Percentiles rank a stretch among this genome's conserved stretches.
Conservation (phyloP, 2,888 invertebrate genomes). For the Lasioglossum oenotherae region DNA sequence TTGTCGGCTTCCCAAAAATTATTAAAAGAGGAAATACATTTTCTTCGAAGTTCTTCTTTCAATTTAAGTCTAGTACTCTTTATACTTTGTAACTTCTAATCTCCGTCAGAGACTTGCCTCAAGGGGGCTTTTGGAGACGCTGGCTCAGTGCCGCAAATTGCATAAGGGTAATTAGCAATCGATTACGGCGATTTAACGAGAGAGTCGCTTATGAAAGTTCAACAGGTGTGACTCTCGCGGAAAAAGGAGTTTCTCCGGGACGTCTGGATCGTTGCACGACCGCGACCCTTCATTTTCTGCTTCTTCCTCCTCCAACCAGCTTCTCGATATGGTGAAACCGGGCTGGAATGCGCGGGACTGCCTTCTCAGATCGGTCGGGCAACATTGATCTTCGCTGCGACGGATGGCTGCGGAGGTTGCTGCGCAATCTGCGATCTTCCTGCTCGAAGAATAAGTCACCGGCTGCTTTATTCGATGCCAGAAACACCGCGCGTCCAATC, state of each 20-base stretch:
- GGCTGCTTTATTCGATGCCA: not conserved
- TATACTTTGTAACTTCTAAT: not conserved
- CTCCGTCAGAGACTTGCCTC: not conserved
- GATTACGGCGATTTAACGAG: slow-evolving; percentile 26
- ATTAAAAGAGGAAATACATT: no score
- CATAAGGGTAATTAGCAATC: slow-evolving; percentile 1
- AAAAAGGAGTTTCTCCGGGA: slow-evolving; percentile 22
- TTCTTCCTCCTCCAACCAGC: slow-evolving; percentile 24
- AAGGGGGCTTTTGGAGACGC: not conserved
- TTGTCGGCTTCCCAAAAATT: no score
- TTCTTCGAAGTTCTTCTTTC: no score
- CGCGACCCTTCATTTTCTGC: slow-evolving; percentile 51
- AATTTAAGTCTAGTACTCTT: not conserved
- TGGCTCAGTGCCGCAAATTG: not conserved
- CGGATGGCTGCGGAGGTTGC: slow-evolving; percentile 26
- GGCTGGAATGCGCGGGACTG: slow-evolving; percentile 46
- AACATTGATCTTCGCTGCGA: slow-evolving; percentile 40
- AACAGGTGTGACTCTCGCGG: slow-evolving; percentile 41
- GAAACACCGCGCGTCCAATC: not conserved
- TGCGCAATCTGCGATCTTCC: slow-evolving; percentile 26
- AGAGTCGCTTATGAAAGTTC: slow-evolving; percentile 45
- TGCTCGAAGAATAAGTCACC: not conserved
- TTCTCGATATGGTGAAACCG: slow-evolving; percentile 49
- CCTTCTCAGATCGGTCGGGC: slow-evolving; percentile 37
- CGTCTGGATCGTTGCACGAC: slow-evolving; percentile 39